These are phyloP conservation scores for Rhinogobio ventralis DNA, from an alignment of 2,797 vertebrate genomes.

Conservation along the genomic window DNA sequence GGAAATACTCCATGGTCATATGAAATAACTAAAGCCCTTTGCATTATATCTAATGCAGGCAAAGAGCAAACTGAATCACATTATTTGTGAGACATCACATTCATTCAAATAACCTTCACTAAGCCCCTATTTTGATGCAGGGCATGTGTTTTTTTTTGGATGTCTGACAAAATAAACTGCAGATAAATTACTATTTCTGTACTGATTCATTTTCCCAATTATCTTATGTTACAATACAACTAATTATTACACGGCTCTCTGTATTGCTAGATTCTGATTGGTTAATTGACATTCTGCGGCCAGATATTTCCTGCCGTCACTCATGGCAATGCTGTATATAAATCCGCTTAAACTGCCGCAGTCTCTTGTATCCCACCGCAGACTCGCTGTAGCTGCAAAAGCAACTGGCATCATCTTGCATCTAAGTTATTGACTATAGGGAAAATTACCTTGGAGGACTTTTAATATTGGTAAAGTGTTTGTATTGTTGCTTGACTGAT, in stretches of 20 bases:
- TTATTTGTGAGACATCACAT: constrained; percentile 17
- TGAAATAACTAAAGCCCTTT: neutral
- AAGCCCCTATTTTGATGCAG: constrained; percentile 1
- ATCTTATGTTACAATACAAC: constrained; percentile 1
- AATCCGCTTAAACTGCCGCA: neutral
- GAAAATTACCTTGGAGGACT: neutral
- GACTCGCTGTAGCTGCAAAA: neutral
- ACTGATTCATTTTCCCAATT: neutral
- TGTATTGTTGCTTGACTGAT: neutral
- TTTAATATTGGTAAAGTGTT: neutral
- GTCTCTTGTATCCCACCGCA: no score
- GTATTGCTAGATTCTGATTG: neutral
- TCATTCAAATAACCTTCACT: constrained; percentile 11
- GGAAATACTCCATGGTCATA: constrained; percentile 15
- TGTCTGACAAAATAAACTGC: constrained; percentile 20
- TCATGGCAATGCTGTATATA: neutral
- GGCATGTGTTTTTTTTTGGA: constrained; percentile 8
- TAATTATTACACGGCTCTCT: constrained; percentile 31
- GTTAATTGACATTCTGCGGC: neutral
- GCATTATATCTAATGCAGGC: constrained; percentile 13
- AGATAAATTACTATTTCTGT: neutral
- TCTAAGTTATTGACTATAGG: neutral
- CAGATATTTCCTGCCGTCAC: neutral
- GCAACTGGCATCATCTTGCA: neutral
- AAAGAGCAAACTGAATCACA: constrained; percentile 1